A percentile compares a stretch with the other conserved stretches of the same genome.
These are phyloP conservation scores for Phasianus colchicus DNA, from an alignment of 2,113 vertebrate genomes.

Conservation along the genomic window DNA sequence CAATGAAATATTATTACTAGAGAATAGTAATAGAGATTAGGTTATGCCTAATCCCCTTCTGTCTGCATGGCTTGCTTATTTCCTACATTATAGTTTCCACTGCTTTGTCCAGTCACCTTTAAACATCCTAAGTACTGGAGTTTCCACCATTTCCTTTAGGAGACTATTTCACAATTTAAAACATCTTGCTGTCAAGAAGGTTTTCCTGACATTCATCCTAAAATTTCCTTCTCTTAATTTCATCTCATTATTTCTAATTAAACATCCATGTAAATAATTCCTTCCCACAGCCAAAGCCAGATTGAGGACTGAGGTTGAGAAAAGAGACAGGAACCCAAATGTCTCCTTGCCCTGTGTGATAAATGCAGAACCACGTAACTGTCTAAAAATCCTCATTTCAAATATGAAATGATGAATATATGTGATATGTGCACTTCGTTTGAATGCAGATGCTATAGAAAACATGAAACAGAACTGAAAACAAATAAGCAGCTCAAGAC, in stretches of 20 bases:
- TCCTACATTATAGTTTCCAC: background rate
- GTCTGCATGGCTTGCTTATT: background rate
- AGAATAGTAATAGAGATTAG: background rate
- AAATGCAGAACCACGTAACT: background rate
- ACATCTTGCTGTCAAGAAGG: background rate
- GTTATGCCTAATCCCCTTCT: background rate
- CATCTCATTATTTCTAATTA: background rate
- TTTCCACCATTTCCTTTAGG: constrained; percentile 4
- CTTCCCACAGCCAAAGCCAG: background rate
- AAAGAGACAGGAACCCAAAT: background rate
- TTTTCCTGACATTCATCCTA: constrained; percentile 27
- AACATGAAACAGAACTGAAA: background rate
- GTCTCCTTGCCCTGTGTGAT: background rate
- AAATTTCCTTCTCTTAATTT: constrained; percentile 41
- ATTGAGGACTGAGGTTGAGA: background rate
- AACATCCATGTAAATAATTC: background rate
- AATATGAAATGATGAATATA: background rate
- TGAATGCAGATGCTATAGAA: background rate
- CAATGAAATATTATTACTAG: fast-evolving
- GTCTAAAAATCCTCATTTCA: background rate
- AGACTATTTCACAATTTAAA: background rate
- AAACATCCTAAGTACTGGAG: background rate
- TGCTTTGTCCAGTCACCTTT: background rate
- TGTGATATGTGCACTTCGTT: background rate
- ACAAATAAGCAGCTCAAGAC: background rate